Conservation (phyloP, 2,888 invertebrate species). For the Asteroscopus sphinx region DNA sequence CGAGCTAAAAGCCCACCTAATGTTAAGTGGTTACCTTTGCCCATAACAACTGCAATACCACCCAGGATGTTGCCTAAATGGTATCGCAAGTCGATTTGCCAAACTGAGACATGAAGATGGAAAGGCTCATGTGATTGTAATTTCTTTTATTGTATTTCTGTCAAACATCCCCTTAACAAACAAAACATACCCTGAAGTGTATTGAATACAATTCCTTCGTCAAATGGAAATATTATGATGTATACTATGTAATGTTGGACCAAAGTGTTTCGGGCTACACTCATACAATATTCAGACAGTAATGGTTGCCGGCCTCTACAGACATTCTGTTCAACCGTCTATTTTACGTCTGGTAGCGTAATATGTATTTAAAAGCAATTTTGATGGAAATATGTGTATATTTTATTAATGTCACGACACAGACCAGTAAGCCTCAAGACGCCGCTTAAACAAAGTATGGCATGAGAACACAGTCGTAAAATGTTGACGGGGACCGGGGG, state of each 20-base stretch:
- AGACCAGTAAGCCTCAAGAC: too few relatives aligned
- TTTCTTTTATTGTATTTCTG: too few relatives aligned
- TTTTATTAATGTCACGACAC: neutral
- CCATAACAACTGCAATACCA: too few relatives aligned
- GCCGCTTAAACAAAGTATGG: too few relatives aligned
- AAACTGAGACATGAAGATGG: too few relatives aligned
- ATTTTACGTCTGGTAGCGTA: constrained; percentile 46
- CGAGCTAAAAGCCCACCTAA: too few relatives aligned
- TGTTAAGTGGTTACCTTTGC: too few relatives aligned
- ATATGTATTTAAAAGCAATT: constrained; percentile 40
- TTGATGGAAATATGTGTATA: constrained; percentile 5
- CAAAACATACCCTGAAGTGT: constrained; percentile 12
- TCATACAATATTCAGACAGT: constrained; percentile 55
- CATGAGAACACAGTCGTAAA: too few relatives aligned
- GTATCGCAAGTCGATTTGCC: too few relatives aligned
- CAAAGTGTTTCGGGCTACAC: constrained; percentile 38
- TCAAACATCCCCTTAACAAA: constrained; percentile 34
- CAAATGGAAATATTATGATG: constrained; percentile 61
- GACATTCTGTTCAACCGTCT: constrained; percentile 57
- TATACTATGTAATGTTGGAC: constrained; percentile 50
- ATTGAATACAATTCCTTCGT: constrained; percentile 18
- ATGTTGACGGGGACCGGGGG: too few relatives aligned
- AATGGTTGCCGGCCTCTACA: constrained; percentile 14
- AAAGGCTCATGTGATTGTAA: too few relatives aligned
- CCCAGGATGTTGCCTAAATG: too few relatives aligned